phyloP scores from a whole-genome alignment of 2,113 vertebrate species.

The Balaeniceps rex region DNA sequence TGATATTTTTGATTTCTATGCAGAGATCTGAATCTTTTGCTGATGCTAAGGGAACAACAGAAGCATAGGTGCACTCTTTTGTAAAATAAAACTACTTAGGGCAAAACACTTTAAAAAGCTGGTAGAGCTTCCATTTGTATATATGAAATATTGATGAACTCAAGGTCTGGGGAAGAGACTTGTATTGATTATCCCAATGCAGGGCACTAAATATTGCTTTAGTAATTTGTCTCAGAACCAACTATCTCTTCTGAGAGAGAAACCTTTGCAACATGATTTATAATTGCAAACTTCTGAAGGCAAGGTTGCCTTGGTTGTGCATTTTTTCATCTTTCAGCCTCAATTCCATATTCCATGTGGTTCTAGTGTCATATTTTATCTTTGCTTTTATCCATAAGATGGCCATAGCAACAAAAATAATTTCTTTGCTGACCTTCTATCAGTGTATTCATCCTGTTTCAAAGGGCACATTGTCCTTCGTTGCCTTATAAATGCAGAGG shows the following conservation, averaged over 20 bases:
- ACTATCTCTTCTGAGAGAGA: background rate
- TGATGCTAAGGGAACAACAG: background rate
- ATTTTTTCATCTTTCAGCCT: background rate
- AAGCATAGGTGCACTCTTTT: background rate
- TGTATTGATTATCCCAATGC: background rate
- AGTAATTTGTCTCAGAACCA: background rate
- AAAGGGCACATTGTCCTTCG: background rate
- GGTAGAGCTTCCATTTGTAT: background rate
- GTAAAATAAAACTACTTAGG: background rate
- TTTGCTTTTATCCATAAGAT: background rate
- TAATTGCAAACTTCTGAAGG: background rate
- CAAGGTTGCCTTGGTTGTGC: background rate
- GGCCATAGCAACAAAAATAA: background rate
- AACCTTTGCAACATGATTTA: background rate
- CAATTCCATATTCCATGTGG: background rate
- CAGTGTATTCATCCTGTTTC: background rate
- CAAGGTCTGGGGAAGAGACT: background rate
- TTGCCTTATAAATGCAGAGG: background rate
- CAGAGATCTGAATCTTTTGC: background rate
- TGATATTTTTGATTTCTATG: background rate
- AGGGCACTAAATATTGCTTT: background rate
- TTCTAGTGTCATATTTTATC: background rate
- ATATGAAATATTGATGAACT: slow-evolving; percentile 3
- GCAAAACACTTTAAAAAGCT: background rate
- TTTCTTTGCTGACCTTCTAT: background rate